Evolutionary conservation across 1,140 invertebrate species (phyloP).

Genomic region (Cyrtorhinus lividipennis): DNA sequence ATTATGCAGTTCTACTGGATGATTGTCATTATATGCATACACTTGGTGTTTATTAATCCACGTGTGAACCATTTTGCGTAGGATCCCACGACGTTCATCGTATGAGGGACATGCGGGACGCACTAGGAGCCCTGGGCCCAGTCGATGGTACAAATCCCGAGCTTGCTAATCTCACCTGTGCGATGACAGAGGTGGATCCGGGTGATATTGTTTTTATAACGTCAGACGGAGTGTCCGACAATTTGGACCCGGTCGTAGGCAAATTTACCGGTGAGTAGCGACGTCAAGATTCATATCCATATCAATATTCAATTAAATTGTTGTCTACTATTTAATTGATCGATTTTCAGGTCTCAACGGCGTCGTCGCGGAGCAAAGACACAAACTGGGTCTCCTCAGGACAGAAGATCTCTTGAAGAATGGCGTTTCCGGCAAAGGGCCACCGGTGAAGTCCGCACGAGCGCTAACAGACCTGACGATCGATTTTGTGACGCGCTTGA

Average conservation of each 20-base stretch:
- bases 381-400: conserved; percentile 59
- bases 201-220: conserved; percentile 82
- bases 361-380: conserved; percentile 64
- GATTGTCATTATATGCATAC: too few species aligned
- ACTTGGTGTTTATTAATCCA: too few species aligned
- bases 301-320: background rate
- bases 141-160: conserved; percentile 81
- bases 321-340: background rate
- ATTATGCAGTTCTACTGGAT: background rate
- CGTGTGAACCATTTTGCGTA: conserved; percentile 22
- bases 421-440: conserved; percentile 49
- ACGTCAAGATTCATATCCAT: too few species aligned
- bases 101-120: conserved; percentile 84
- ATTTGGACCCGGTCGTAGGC: conserved; percentile 87
- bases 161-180: conserved; percentile 77
- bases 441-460: conserved; percentile 37
- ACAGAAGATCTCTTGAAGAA: conserved; percentile 66
- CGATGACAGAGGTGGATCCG: conserved; percentile 66
- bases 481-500: conserved; percentile 60
- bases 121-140: conserved; percentile 74
- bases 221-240: conserved; percentile 84
- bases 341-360: conserved; percentile 45
- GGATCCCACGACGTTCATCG: conserved; percentile 80
- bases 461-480: conserved; percentile 58
- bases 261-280: conserved; percentile 67